Evolutionary conservation across 2,113 vertebrate genomes (phyloP), one percentile per base, ranked within the genome.

Genomic region (Grammomys dolichurus): DNA sequence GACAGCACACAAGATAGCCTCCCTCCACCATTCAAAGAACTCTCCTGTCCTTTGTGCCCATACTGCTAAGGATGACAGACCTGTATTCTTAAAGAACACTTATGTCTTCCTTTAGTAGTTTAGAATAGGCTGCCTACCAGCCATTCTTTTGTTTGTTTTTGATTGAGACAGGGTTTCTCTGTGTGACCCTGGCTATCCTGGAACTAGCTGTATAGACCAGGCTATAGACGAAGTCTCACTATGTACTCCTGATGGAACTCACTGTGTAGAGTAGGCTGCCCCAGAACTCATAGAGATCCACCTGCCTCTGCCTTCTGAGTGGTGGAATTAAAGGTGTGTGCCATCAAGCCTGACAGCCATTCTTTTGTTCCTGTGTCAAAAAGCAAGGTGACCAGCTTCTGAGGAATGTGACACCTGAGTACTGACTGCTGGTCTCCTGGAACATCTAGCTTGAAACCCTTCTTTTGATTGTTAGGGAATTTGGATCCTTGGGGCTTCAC

Each of bases 21-120:
- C 46, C 56, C 40, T 46, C 56, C 56, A 26, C 56, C 26, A 26
- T 56, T 7, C 20, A 48, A 77, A 31, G 19, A 88, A 51, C 33
- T 36, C 5, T 12, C 40, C 51, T 14, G 0, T 70, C 48, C 26
- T 43, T 6, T 17, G 63, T 70, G 20, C 73, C 48, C 24, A 77
- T 60, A 40, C 5, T 93, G 60, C 81, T 43, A 56, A 84, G 17
- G 31, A 12, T 90, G 65, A 80, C 58, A 90, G 73, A 67, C 46
- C 40, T 48, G 3, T 20, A 93, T 40, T 70, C 85, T n/a, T 67
- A n/a, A 87, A 40, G n/a, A 81, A 48, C 54, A 65, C 56, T 56
- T 85, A 46, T 92, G 54, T 92, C 16, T 54, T 28, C 56, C 17
- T 78, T 89, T 69, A 90, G 73, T 75, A 51, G 89, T 81, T 92